Evolutionary conservation across 2,113 vertebrate species (phyloP).

Genomic region (Passer montanus): DNA sequence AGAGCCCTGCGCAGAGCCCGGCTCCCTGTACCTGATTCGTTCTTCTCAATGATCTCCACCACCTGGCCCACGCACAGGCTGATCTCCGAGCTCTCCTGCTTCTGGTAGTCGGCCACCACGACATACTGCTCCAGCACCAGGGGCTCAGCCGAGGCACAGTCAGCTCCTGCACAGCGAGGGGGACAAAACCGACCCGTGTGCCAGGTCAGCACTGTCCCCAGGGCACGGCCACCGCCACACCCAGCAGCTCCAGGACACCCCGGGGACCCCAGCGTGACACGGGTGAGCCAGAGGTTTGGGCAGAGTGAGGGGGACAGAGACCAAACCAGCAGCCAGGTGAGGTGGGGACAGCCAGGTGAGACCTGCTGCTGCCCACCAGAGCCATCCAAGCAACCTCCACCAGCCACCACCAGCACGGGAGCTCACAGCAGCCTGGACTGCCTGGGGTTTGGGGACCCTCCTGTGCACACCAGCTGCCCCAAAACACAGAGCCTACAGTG

Average conservation of each 20-base stretch:
- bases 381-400: neutral
- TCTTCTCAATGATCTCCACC: slow-evolving; percentile 99
- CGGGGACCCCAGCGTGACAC: neutral
- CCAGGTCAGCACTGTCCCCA: neutral
- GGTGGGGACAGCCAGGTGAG: slow-evolving; percentile 1
- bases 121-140: slow-evolving; percentile 95
- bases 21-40: slow-evolving; percentile 87
- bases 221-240: neutral
- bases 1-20: neutral
- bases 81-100: slow-evolving; percentile 98
- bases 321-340: slow-evolving; percentile 19
- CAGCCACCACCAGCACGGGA: neutral
- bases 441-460: neutral
- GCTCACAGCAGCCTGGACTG: neutral
- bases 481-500: fast-evolving
- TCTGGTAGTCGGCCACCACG: slow-evolving; percentile 94
- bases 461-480: neutral
- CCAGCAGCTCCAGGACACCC: neutral
- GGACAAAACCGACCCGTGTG: slow-evolving; percentile 15
- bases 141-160: slow-evolving; percentile 82
- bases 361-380: neutral
- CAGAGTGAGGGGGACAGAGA: neutral
- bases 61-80: slow-evolving; percentile 93
- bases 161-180: slow-evolving; percentile 75
- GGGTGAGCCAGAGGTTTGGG: neutral